Evolutionary conservation across 1,140 invertebrate species (phyloP).

Genomic region (Paraescarpia echinospica): DNA sequence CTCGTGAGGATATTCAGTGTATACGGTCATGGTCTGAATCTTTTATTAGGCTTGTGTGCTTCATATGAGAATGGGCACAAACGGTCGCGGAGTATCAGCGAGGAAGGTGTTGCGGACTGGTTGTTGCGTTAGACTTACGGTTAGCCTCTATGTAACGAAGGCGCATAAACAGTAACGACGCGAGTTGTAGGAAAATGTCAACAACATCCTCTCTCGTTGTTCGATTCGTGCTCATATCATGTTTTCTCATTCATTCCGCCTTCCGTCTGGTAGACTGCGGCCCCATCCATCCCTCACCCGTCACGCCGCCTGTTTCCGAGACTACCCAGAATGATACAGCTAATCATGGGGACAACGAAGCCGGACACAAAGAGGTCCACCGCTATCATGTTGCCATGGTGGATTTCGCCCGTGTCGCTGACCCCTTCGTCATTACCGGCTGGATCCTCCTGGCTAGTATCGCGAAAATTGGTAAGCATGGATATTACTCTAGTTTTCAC

Average conservation of each 20-base stretch:
- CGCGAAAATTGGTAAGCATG: conserved; percentile 87
- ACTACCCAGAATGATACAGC: neutral
- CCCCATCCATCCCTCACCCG: neutral
- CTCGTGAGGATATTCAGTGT: neutral
- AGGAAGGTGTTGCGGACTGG: neutral
- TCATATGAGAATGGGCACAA: neutral
- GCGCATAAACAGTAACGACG: neutral
- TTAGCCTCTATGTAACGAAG: neutral
- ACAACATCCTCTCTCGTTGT: neutral
- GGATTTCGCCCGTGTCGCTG: conserved; percentile 85
- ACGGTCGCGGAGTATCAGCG: neutral
- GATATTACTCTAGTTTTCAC: neutral
- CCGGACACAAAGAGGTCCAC: conserved; percentile 32
- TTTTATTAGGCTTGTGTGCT: neutral
- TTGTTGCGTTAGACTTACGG: neutral
- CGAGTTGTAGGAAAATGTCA: neutral
- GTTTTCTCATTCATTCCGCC: neutral
- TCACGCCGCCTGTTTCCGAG: too few relatives aligned
- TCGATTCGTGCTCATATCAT: neutral
- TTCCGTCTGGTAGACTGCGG: neutral
- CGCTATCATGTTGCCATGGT: conserved; percentile 72
- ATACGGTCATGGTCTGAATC: conserved; percentile 4
- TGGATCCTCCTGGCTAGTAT: conserved; percentile 94
- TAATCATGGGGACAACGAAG: conserved; percentile 29
- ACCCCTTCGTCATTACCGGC: conserved; percentile 87